These are phyloP conservation scores for Tadarida brasiliensis DNA, from an alignment of 2,797 vertebrate genomes.

Conservation along the genomic window DNA sequence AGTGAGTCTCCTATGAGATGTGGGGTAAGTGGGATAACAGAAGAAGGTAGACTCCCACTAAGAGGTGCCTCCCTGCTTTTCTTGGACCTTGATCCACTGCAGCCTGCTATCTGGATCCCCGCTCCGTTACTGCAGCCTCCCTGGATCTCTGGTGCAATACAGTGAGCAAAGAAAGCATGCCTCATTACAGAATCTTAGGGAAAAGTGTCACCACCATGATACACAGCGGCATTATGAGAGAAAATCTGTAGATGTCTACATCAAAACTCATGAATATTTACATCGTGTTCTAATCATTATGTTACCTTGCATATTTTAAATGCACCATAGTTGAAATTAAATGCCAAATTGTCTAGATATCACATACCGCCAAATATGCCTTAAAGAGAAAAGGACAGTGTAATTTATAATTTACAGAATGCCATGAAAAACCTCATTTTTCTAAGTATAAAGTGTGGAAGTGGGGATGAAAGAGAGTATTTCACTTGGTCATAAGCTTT, in stretches of 20 bases:
- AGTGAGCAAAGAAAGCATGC: neutral
- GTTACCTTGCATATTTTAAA: conserved; percentile 68
- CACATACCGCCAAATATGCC: conserved; percentile 60
- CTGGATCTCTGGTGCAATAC: neutral
- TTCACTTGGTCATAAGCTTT: conserved; percentile 68
- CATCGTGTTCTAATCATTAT: conserved; percentile 2
- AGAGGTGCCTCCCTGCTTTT: neutral
- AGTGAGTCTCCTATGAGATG: neutral
- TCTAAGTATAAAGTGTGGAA: conserved; percentile 64
- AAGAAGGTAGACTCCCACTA: neutral
- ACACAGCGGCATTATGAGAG: neutral
- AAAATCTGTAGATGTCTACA: neutral
- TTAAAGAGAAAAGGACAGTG: conserved; percentile 68
- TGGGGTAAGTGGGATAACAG: neutral
- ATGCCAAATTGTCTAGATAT: conserved; percentile 72
- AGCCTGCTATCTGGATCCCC: neutral
- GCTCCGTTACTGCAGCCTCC: neutral
- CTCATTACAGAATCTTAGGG: neutral
- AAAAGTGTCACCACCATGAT: neutral
- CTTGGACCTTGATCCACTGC: neutral
- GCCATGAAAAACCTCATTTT: conserved; percentile 74
- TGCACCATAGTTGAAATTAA: conserved; percentile 72
- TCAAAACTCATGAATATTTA: neutral
- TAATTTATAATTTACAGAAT: conserved; percentile 75
- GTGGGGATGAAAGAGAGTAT: conserved; percentile 61